phyloP scores from a whole-genome alignment of 2,888 invertebrate species.

The Muscina levida region DNA sequence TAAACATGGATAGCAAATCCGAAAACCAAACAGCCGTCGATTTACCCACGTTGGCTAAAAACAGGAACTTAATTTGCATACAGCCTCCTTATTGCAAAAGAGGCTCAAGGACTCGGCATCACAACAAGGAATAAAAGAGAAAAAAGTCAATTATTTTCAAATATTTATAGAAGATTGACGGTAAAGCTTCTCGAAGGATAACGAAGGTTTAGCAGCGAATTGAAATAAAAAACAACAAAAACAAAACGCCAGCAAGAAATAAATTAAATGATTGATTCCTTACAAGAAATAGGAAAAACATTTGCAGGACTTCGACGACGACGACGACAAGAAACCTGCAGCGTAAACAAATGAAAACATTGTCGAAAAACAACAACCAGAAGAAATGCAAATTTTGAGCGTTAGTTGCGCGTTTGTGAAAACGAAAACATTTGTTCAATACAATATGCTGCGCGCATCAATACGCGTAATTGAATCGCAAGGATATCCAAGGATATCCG shows the following conservation, averaged over 20 bases:
- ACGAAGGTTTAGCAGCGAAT: constrained; percentile 33
- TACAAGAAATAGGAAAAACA: constrained; percentile 58
- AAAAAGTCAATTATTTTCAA: constrained; percentile 58
- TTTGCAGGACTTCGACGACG: constrained; percentile 11
- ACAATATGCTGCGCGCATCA: not conserved
- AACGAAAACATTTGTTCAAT: constrained; percentile 21
- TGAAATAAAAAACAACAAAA: not conserved
- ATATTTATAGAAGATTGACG: constrained; percentile 40
- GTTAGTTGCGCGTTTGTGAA: not conserved
- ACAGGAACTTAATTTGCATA: constrained; percentile 58
- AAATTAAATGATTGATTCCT: constrained; percentile 78
- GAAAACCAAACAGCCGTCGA: constrained; percentile 62
- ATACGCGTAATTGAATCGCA: constrained; percentile 13
- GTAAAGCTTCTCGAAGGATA: constrained; percentile 30
- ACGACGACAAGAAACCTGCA: no score
- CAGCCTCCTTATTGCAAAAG: constrained; percentile 14
- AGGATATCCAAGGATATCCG: not conserved
- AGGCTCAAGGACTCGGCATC: constrained; percentile 5
- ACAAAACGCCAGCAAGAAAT: constrained; percentile 58
- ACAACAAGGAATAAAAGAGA: no score
- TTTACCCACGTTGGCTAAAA: constrained; percentile 60
- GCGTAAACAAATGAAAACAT: constrained; percentile 53
- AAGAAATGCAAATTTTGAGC: constrained; percentile 53
- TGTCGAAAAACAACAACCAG: constrained; percentile 16
- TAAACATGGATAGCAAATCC: not conserved